Conservation (phyloP, 2,888 invertebrate species). For the Pristionchus maxplancki region DNA sequence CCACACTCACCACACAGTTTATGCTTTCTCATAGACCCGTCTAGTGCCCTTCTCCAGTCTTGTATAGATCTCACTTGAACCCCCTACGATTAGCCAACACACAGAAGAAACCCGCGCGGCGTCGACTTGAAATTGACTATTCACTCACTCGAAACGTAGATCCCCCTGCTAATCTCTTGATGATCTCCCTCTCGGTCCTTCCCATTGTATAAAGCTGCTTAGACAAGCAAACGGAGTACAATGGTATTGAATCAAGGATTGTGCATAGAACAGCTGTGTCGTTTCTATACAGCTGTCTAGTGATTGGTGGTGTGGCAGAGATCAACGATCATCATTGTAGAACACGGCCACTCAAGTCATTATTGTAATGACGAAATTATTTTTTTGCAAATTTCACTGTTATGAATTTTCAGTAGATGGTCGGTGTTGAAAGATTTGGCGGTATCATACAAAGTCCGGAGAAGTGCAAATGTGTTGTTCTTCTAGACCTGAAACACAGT, state of each 20-base stretch:
- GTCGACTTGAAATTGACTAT: background rate
- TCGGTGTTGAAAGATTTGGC: too few relatives aligned
- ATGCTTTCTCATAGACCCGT: background rate
- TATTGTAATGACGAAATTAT: too few relatives aligned
- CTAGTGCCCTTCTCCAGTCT: background rate
- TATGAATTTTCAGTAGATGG: too few relatives aligned
- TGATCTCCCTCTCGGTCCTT: background rate
- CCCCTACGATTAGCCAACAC: slow-evolving; percentile 6
- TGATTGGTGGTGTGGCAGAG: too few relatives aligned
- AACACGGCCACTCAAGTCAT: too few relatives aligned
- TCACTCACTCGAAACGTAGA: background rate
- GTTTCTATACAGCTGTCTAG: background rate
- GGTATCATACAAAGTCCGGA: too few relatives aligned
- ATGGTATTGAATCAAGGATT: background rate
- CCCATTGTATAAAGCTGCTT: slow-evolving; percentile 43
- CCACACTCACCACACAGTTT: background rate
- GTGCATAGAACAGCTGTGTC: background rate
- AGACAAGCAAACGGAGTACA: slow-evolving; percentile 2
- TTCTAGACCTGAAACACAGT: too few relatives aligned
- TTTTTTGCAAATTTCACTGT: too few relatives aligned
- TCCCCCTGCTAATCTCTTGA: slow-evolving; percentile 19
- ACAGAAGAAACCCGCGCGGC: background rate
- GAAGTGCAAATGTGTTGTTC: too few relatives aligned
- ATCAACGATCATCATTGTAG: too few relatives aligned
- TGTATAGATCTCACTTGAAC: background rate